Evolutionary conservation across 2,113 vertebrate species (phyloP), one percentile per base, ranked within the genome.

Genomic region (Cercopithecus mona): DNA sequence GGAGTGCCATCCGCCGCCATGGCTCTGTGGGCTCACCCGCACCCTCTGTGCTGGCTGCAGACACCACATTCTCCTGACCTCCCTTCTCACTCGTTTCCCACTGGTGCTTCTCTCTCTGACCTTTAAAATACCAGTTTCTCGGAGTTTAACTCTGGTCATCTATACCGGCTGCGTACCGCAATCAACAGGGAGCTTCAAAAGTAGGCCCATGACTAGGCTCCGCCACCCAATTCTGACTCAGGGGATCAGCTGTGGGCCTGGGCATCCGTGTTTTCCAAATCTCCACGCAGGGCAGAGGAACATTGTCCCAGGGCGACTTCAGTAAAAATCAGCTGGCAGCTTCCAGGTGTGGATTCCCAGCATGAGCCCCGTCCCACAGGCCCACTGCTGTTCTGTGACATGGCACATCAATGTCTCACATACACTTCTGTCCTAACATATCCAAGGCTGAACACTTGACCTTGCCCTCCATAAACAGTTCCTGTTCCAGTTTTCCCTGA

Each of bases 1-100:
- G 7, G 23, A 55, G 82, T 2, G 73, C 7, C 5, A 5, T 5
- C 18, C 32, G 50, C 61, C 1, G 3, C 30, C 59, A 43, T 5
- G 50, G 9, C 38, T 13, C 70, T 0, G 11, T 0, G 4, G 20
- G 61, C 27, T 40, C 10, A 32, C 38, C 27, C 9, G 20, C 3
- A 0, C 48, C 14, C 64, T 64, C 82, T n/a, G 5, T 1, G n/a
- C 6, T 70, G 83, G 87, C 64, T 72, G 64, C 55, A 0, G 38
- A 43, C 45, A 11, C 22, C 57, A 17, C 30, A 38, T 45, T 88
- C 55, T 75, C 48, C 72, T 79, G 40, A 14, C 6, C 68, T 23
- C 76, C 38, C 38, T 76, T 40, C 52, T 27, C 9, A 64, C 25
- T 55, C 52, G 52, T 45, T 55, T 59, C 68, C 22, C 1, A 0